phyloP scores from a whole-genome alignment of 2,888 invertebrate genomes.

The Lasioglossum villosulum region DNA sequence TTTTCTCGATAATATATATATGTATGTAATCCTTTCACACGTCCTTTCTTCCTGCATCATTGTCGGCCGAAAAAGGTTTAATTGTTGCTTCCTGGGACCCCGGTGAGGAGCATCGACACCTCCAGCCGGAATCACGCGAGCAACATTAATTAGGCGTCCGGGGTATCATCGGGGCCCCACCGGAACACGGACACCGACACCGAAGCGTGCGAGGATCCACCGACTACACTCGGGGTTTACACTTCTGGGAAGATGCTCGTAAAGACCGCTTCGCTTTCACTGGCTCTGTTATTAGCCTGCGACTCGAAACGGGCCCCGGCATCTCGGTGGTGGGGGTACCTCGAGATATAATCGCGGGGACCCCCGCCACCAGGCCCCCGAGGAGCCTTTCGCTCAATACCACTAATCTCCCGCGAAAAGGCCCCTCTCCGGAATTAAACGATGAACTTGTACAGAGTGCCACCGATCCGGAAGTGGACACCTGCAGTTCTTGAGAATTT shows the following conservation, averaged over 20 bases:
- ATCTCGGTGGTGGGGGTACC: constrained; percentile 70
- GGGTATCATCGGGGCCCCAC: constrained; percentile 9
- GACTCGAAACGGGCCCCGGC: constrained; percentile 75
- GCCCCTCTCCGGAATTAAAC: constrained; percentile 53
- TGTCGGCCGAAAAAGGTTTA: constrained; percentile 3
- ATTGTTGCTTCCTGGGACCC: neutral
- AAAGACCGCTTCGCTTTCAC: constrained; percentile 81
- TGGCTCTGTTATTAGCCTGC: constrained; percentile 83
- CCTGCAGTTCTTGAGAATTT: neutral
- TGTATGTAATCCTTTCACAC: constrained; percentile 5
- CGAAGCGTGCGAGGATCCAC: constrained; percentile 25
- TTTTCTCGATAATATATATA: neutral
- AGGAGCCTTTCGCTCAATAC: constrained; percentile 74
- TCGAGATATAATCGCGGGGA: constrained; percentile 78
- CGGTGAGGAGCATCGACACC: constrained; percentile 14
- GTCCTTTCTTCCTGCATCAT: constrained; percentile 18
- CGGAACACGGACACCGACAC: constrained; percentile 17
- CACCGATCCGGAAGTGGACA: neutral
- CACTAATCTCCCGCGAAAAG: constrained; percentile 72
- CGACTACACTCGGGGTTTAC: constrained; percentile 77
- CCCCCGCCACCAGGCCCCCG: constrained; percentile 71
- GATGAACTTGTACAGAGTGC: neutral
- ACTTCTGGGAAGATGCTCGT: constrained; percentile 84
- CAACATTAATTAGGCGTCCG: constrained; percentile 78
- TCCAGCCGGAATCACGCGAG: constrained; percentile 45